Base-by-base conservation (phyloP, 2,888 invertebrate species). In the Drosophila pegasa region DNA sequence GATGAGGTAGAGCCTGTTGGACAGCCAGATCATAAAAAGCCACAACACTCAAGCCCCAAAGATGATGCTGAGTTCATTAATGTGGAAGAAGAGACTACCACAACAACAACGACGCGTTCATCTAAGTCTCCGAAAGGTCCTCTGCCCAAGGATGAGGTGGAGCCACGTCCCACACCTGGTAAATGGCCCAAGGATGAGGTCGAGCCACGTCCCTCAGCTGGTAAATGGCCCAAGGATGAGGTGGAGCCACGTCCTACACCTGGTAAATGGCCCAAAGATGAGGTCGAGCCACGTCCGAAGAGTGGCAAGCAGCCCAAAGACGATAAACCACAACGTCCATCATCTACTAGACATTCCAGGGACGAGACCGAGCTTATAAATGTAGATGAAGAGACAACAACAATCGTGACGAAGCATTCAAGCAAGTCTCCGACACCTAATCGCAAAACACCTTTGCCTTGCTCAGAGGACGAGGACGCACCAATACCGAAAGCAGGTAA, bases 321-420 rank as follows among this genome's bases (percentile, higher is more conserved):
- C 3, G 52, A 38, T 0, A 14, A 9, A 0, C 38, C 52, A n/a
- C 52, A 20, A 29, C 20, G 52, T 20, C 38, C 38, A 10, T 18
- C 52, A 4, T 3, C 38, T 10, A 52, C 18, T 18, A 35, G 43
- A 27, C n/a, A 3, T 6, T 25, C 50, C 48, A 35, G 16, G 7
- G 25, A 51, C 22, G 50, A 51, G 12, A 35, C 25, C 7, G 50
- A 51, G 35, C 12, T 51, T 4, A 51, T 51, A 51, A 35, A 51
- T 16, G 16, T 51, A 4, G 50, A 51, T 0, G 22, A 35, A 35
- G 35, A 35, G 16, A 16, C 22, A 5, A 50, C 48, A 10, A 35
- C 22, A n/a, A n/a, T 48, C 18, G 9, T 7, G 1, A 48, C 18
- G 31, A 48, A 48, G 29, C 47, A 16, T 3, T 27, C 47, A 18